Base-by-base conservation (phyloP, 1,140 invertebrate species). In the Batillaria attramentaria region DNA sequence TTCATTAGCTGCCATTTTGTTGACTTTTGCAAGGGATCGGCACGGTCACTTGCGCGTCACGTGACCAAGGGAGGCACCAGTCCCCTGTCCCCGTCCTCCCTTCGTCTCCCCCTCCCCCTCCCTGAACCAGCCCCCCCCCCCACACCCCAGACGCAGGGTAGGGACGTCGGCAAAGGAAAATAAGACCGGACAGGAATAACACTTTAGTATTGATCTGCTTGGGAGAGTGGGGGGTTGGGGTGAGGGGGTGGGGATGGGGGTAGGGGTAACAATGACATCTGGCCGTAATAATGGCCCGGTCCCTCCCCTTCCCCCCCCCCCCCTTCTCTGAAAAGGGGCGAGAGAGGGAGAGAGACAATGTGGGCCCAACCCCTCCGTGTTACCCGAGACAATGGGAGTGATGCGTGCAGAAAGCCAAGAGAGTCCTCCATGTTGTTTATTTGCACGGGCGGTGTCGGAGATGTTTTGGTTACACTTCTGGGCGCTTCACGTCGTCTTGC, bases 1-100 rank as follows among this genome's bases (percentile, higher is more conserved):
- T 62, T 62, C 39, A 75, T 75, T 75, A 75, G 73, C 54, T 75
- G 54, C 62, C 73, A 75, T 75, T 62, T 75, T 75, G 73, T 75
- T 75, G 54, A 75, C 54, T 75, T 42, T 75, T 57, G 54, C 42
- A 75, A 62, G 42, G 57, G 54, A 75, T 62, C 73, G 54, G 73
- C 54, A 10, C 57, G n/a, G 54, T 50, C 73, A 39, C 3, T 8
- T 37, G 33, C 20, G 20, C 31, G 54, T 75, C 73, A 62, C 73
- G 57, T 75, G 73, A n/a, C 54, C 57, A n/a, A 31, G 28, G n/a
- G 24, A 57, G 20, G 72, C n/a, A 10, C 57, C n/a, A 28, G 57
- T n/a, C n/a, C n/a, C n/a, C n/a, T n/a, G n/a, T n/a, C n/a, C n/a
- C n/a, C n/a, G n/a, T n/a, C n/a, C n/a, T n/a, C n/a, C n/a, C n/a